Evolutionary conservation across 2,797 vertebrate species (phyloP).

Genomic region (Macropus fuliginosus): DNA sequence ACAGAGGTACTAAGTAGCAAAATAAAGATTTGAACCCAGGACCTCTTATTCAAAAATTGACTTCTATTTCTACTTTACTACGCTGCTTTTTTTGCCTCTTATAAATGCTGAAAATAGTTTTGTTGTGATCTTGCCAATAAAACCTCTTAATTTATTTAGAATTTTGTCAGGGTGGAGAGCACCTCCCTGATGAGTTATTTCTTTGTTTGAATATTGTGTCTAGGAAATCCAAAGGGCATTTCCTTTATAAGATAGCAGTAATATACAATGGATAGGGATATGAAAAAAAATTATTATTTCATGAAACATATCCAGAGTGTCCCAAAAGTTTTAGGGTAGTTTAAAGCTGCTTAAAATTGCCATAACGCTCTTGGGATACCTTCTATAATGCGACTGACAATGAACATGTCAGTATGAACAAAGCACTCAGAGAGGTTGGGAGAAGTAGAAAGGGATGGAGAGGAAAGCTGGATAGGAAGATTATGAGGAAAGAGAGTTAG

Average conservation of each 20-base stretch:
- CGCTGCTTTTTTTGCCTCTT: not conserved
- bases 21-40: not conserved
- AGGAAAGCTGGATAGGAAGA: not conserved
- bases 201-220: slow-evolving; percentile 22
- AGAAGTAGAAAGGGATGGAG: not conserved
- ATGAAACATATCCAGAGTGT: not conserved
- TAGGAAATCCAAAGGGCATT: not conserved
- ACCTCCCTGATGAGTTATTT: slow-evolving; percentile 13
- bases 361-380: not conserved
- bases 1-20: not conserved
- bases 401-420: not conserved
- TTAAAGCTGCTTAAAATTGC: not conserved
- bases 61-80: not conserved
- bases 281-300: slow-evolving; percentile 35
- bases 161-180: slow-evolving; percentile 6
- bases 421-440: not conserved
- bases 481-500: not conserved
- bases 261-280: not conserved
- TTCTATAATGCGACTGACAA: not conserved
- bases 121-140: not conserved
- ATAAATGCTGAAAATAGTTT: slow-evolving; percentile 1
- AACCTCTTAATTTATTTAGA: not conserved
- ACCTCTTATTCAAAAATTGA: not conserved
- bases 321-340: not conserved
- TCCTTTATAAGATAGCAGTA: slow-evolving; percentile 4